Evolutionary conservation across 2,797 vertebrate species (phyloP).

Genomic region (Iguana delicatissima): DNA sequence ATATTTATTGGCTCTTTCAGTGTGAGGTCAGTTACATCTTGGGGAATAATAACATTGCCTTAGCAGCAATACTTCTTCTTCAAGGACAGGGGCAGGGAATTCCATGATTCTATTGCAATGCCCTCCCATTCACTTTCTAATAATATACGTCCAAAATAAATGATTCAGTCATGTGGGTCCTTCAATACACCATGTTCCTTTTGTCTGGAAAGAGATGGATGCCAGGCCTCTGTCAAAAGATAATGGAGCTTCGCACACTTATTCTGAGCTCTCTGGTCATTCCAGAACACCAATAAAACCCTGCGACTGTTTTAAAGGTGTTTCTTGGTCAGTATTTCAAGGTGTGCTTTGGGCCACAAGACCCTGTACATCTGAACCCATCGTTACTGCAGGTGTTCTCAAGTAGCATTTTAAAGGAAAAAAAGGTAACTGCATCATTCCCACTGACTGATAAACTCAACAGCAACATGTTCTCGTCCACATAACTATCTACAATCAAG

Average conservation of each 20-base stretch:
- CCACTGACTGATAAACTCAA: conserved; percentile 17
- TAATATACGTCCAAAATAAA: conserved; percentile 1
- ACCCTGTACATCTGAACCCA: background rate
- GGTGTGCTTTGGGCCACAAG: background rate
- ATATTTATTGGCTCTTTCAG: conserved; percentile 52
- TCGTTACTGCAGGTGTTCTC: conserved; percentile 24
- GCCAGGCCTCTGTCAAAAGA: background rate
- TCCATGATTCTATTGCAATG: background rate
- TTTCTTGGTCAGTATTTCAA: background rate
- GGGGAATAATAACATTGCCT: conserved; percentile 16
- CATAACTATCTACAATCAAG: background rate
- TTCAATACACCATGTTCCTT: conserved; percentile 15
- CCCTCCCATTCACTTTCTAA: conserved; percentile 28
- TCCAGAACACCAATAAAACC: conserved; percentile 13
- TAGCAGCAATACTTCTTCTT: background rate
- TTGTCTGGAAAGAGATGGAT: background rate
- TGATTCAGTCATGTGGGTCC: background rate
- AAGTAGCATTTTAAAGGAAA: conserved; percentile 1
- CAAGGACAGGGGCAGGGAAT: conserved; percentile 38
- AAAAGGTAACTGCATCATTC: conserved; percentile 11
- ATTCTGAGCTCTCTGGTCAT: background rate
- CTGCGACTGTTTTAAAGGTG: background rate
- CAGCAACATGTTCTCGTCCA: conserved; percentile 22
- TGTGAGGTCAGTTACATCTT: background rate
- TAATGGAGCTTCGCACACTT: conserved; percentile 5